Conservation (phyloP, 2,888 invertebrate genomes). For the Tetragonula carbonaria region DNA sequence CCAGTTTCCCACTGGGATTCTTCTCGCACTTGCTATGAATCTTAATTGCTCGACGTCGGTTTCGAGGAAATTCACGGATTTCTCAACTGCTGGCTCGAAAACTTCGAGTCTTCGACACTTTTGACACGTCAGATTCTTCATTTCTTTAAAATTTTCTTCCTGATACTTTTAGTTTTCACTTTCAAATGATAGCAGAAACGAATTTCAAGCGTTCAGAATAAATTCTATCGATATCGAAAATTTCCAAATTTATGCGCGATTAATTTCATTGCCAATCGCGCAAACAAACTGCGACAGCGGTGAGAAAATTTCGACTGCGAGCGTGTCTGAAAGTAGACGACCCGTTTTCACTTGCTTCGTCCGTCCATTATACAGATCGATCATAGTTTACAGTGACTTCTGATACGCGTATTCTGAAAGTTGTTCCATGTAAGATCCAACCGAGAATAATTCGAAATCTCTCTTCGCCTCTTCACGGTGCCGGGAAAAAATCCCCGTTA, state of each 20-base stretch:
- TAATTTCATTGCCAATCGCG: neutral
- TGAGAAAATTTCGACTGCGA: neutral
- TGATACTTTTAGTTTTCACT: too few species aligned
- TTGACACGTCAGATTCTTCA: too few species aligned
- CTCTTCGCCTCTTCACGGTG: neutral
- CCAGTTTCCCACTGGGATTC: neutral
- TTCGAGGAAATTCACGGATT: too few species aligned
- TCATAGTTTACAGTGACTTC: constrained; percentile 12
- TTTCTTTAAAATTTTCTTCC: too few species aligned
- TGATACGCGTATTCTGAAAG: constrained; percentile 8
- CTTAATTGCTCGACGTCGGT: too few species aligned
- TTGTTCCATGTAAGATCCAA: constrained; percentile 19
- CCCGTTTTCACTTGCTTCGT: constrained; percentile 20
- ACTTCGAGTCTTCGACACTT: too few species aligned
- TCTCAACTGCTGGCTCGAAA: too few species aligned
- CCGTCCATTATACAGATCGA: constrained; percentile 14
- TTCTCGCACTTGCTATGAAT: neutral
- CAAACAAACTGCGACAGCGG: too few species aligned
- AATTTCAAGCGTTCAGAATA: too few species aligned
- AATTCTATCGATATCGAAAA: too few species aligned
- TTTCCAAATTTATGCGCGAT: neutral
- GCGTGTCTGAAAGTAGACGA: constrained; percentile 9
- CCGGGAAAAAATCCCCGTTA: too few species aligned
- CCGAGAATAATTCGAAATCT: neutral
- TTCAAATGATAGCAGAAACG: too few species aligned